Evolutionary conservation across 2,113 vertebrate species (phyloP), one percentile per base, ranked within the genome.

Genomic region (Xiphophorus hellerii): DNA sequence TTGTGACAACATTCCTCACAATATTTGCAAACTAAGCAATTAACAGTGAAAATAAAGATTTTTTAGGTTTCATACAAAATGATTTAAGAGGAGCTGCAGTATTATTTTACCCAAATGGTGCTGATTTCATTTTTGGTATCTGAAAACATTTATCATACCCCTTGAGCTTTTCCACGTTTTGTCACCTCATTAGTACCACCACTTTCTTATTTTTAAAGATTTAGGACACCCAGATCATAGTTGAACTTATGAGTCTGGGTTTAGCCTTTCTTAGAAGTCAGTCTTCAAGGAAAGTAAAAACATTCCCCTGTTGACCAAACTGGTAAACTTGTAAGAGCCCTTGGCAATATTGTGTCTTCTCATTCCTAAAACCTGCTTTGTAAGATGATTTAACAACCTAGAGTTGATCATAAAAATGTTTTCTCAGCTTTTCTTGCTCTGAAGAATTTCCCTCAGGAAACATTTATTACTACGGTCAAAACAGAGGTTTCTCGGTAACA

Each of bases 331-430:
- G 28, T 58, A 65, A 76, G 44, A 77, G 69, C 73, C 39, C 5
- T 65, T 37, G 31, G 73, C 72, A 62, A 31, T 86, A 66, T 42
- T 25, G 63, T 78, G 61, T 48, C 62, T 61, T 48, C 17, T 77
- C 27, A 54, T 71, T 78, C 67, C 25, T 79, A 48, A 82, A 77
- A 64, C 4, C 5, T 39, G 39, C 11, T 66, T 35, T 68, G 13
- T 81, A 22, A 67, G 69, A 9, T 58, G 17, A 77, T 44, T 8
- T 61, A 73, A 48, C 68, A 63, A 13, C n/a, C 69, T 15, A 48
- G 14, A 69, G 44, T 61, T 71, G 66, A 60, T 81, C 62, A 64
- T 71, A 69, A 84, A 62, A 65, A 68, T 87, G 73, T 70, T 10
- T n/a, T 60, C 69, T 33, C 30, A 39, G 0, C 2, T 58, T 35